Base-by-base conservation (phyloP, 2,888 invertebrate genomes). In the Mycalesis mineus region DNA sequence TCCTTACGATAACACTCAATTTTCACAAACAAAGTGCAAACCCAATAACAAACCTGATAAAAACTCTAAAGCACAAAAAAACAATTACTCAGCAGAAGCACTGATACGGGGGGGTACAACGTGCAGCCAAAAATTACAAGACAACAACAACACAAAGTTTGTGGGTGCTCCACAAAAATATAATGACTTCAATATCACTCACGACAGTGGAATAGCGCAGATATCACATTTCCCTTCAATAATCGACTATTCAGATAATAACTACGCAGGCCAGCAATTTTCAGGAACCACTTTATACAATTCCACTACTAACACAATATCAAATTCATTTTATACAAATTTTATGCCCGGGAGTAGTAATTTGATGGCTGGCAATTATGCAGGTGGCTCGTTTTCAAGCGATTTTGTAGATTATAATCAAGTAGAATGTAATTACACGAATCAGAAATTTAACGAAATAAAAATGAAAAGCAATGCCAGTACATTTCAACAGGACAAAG, bases 141-240 rank as follows among this genome's bases (percentile, higher is more conserved):
- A 88, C 39, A 75, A 70, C 36, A 74, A 62, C 48, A 76, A 70
- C 47, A 62, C 74, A 2, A 89, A 88, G 64, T 87, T 83, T 64
- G 72, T 80, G 66, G 71, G 78, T 61, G 66, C 80, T 2, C 47
- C 82, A 11, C 88, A 88, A 62, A 89, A 88, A 68, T 87, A 84
- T 62, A 78, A 77, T 57, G 87, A 88, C 53, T 88, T 80, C 57
- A 80, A 76, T 61, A 57, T 74, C 6, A 33, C 77, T 0, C 87
- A 84, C 64, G 89, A 89, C 15, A 81, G 75, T 57, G 80, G 82
- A 47, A 78, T 88, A 1, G 89, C 89, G 28, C 89, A 89, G 72
- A 88, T 89, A 1, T 89, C 89, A 8, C 89, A 89, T 70, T 89
- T 88, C 55, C 88, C 89, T 13, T 81, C 88, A 13, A 82, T 89